These are phyloP conservation scores for Otis tarda DNA, from an alignment of 2,113 vertebrate genomes.

Conservation along the genomic window DNA sequence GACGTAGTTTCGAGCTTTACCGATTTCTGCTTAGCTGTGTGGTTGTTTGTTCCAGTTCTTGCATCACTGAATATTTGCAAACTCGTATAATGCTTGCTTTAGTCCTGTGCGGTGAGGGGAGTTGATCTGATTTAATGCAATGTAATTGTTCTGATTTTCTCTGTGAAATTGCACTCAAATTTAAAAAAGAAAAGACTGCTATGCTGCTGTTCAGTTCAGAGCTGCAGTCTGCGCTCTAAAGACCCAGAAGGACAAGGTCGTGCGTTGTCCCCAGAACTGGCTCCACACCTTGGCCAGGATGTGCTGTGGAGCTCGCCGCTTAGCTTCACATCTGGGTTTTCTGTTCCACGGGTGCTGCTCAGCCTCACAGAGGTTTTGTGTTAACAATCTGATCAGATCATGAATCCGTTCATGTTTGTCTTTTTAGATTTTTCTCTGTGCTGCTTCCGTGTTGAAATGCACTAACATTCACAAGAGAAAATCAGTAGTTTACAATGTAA, in stretches of 20 bases:
- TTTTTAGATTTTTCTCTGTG: neutral
- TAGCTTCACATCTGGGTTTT: neutral
- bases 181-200: too few species aligned
- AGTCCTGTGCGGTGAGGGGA: neutral
- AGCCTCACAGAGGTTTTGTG: fast-evolving
- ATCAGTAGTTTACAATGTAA: too few species aligned
- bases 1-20: neutral
- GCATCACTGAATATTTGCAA: neutral
- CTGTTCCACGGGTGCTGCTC: neutral
- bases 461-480: neutral
- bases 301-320: neutral
- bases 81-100: neutral
- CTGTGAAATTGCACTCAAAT: neutral
- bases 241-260: neutral
- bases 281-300: neutral
- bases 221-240: neutral
- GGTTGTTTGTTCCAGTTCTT: neutral
- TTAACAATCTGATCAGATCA: neutral
- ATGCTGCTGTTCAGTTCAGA: neutral
- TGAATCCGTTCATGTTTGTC: fast-evolving
- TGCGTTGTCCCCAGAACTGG: fast-evolving
- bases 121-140: neutral
- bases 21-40: neutral
- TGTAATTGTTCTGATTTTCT: neutral
- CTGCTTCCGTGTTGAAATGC: neutral